Base-by-base conservation (phyloP, 2,888 invertebrate genomes). In the Cerceris ruficornis region DNA sequence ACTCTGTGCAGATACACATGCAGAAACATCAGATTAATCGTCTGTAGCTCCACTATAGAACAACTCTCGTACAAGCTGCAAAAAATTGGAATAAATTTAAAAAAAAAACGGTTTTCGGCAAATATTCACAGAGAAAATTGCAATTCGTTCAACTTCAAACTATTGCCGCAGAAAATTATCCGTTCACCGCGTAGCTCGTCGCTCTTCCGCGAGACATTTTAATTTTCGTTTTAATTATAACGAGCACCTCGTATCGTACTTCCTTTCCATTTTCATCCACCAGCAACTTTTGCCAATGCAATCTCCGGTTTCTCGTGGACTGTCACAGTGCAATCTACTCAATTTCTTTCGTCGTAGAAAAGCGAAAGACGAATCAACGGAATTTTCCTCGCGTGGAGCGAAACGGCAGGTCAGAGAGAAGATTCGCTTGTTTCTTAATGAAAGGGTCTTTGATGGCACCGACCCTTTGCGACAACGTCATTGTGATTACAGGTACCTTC, bases 401-500 rank as follows among this genome's bases (percentile, higher is more conserved):
- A 73, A 54, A 71, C 73, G 67, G 67, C 72, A 67, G 70, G 71
- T 67, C 71, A 71, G 65, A 66, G 78, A 77, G 78, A 67, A 79
- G 71, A 83, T 77, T 75, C 85, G 83, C 77, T 83, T 77, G 82
- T 82, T 79, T 78, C 79, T 80, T 85, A 86, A 86, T 86, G 86
- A 85, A 86, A 86, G 82, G 82, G 77, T 79, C 79, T 75, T 69
- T 74, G 41, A 49, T 73, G 64, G 60, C 39, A 64, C 68, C 46
- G 8, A 62, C 75, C 61, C 75, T 80, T 77, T 59, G 82, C 85
- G 75, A 83, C 77, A 75, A 74, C 80, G 59, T 77, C 78, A 84
- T 85, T 86, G 84, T 85, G 80, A 82, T 84, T 84, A 82, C 72
- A 72, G 81, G 81, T 77, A 76, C 78, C 73, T 76, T 58, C 57